These are phyloP conservation scores for Mantis religiosa DNA, from an alignment of 2,888 invertebrate species.

Conservation along the genomic window DNA sequence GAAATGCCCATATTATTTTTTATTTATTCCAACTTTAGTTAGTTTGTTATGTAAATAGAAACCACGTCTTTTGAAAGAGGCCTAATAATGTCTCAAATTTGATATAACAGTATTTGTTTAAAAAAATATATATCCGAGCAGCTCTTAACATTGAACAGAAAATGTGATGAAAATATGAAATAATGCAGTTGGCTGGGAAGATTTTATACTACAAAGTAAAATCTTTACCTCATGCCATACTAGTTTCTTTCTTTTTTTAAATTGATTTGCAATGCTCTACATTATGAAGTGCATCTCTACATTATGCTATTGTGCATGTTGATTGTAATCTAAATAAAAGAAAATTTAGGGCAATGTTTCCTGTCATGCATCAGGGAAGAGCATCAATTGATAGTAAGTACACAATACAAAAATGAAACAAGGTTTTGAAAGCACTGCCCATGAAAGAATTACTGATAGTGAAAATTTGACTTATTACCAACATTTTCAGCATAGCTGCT, in stretches of 20 bases:
- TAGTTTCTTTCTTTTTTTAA: background rate
- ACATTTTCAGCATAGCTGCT: background rate
- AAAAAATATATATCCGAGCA: background rate
- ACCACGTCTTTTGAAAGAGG: background rate
- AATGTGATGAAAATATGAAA: background rate
- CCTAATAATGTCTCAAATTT: background rate
- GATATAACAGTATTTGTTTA: background rate
- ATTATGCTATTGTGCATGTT: background rate
- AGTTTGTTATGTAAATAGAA: background rate
- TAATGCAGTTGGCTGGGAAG: background rate
- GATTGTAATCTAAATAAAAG: background rate
- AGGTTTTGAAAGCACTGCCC: background rate
- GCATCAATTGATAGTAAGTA: background rate
- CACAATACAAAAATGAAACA: background rate
- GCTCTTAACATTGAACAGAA: background rate
- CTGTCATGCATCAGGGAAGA: background rate
- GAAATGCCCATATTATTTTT: background rate
- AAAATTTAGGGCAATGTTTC: background rate
- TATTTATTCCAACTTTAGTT: background rate
- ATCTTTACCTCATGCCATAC: background rate
- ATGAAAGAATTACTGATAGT: background rate
- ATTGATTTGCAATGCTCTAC: background rate
- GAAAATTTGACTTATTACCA: background rate
- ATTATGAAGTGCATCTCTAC: background rate
- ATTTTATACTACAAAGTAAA: background rate